Base-by-base conservation (phyloP, 2,113 vertebrate species). In the Chunga burmeisteri region DNA sequence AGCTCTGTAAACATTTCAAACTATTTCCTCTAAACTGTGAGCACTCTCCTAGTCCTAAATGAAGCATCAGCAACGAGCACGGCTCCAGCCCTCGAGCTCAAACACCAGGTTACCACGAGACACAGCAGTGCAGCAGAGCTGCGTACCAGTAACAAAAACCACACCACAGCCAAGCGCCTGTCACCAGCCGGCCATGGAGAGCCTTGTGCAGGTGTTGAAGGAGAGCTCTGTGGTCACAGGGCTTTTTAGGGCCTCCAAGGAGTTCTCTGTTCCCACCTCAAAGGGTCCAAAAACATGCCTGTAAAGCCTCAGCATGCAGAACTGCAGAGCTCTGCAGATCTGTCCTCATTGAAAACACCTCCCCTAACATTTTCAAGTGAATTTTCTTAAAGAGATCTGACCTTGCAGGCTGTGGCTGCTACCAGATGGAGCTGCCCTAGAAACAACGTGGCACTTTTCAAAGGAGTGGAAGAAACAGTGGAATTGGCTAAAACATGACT, bases 281-380 rank as follows among this genome's bases (percentile, higher is more conserved):
- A 27, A 91, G 81, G 26, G n/a, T 86, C 84, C 75, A 81, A 47
- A 83, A 34, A 0, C 61, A 32, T 0, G 0, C 10, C 6, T 6
- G 68, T 30, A 55, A 87, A 91, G 70, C 77, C 65, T 72, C 4
- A 52, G 93, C 49, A 73, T 0, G 1, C 3, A 1, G 75, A 77
- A 62, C 74, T 85, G 88, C 94, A 89, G 83, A 92, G 86, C 89
- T 93, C 93, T 93, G 93, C 93, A 88, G 91, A 81, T 79, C 91
- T 59, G 65, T 38, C 91, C 87, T 93, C 68, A 13, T 0, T 75
- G 89, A 36, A 79, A 96, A 89, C 84, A 68, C 70, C 58, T 38
- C 9, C 59, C 86, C 25, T n/a, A 49, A 70, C 61, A 15, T 91
- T 93, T 84, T 79, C 77, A 91, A 93, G 86, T 11, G 49, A 73